A percentile compares a stretch with the other conserved stretches of the same genome.
Conservation (phyloP, 2,797 vertebrate species). For the Morus bassanus region DNA sequence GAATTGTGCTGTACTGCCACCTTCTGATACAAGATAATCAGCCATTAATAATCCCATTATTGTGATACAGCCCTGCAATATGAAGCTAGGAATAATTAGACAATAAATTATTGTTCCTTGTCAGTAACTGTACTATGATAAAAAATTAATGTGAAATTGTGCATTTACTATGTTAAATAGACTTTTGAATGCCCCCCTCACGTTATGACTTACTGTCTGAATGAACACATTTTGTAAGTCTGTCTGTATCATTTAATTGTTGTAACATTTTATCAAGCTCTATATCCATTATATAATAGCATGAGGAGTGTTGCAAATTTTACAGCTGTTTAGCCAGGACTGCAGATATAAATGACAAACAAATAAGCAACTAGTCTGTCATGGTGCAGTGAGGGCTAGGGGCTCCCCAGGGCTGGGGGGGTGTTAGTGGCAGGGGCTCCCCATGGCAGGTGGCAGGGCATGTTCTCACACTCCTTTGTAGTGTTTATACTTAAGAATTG, state of each 20-base stretch:
- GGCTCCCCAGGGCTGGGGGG: not conserved
- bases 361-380: not conserved
- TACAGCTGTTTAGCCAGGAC: not conserved
- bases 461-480: not conserved
- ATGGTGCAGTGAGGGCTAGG: not conserved
- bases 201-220: not conserved
- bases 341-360: not conserved
- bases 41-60: constrained; percentile 1
- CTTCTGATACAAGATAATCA: constrained; percentile 47
- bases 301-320: not conserved
- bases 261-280: not conserved
- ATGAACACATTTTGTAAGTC: not conserved
- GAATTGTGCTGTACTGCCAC: constrained; percentile 61
- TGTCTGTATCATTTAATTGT: not conserved
- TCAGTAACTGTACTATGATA: not conserved
- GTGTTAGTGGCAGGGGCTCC: not conserved
- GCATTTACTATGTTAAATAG: not conserved
- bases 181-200: not conserved
- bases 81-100: not conserved
- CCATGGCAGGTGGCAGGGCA: fast-evolving
- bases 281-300: not conserved
- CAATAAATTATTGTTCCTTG: not conserved
- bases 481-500: not conserved
- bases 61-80: not conserved
- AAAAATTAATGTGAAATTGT: not conserved